Evolutionary conservation across 2,888 invertebrate genomes (phyloP), one percentile per base, ranked within the genome.

Genomic region (Pollenia labialis): DNA sequence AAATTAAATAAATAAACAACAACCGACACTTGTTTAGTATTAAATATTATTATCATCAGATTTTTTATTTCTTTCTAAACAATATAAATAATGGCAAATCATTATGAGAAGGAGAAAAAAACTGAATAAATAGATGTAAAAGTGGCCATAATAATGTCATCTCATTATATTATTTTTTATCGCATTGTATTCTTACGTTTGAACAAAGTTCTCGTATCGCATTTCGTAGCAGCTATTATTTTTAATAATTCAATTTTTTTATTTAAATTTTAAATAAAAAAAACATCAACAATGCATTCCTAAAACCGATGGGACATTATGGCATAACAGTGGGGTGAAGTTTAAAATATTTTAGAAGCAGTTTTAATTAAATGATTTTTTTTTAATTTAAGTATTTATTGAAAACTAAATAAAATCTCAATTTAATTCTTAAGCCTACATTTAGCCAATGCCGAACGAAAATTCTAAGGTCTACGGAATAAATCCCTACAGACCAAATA

Each of bases 21-120:
- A 52, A 16, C 60, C 82, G 75, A 80, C 72, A 85, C 74, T 80
- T 85, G 74, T 80, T 68, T 74, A 48, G 62, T 23, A 60, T 79
- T 68, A 68, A 62, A 69, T 60, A 52, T 54, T 76, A 76, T 82
- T 69, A 48, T 62, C 54, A 60, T 46, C 12, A 56, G 14, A 23
- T 48, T 58, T 58, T 60, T 77, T n/a, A n/a, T n/a, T 50, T 52
- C n/a, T 23, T 12, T 18, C 14, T 2, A 40, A 71, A 60, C 40
- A 60, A n/a, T 42, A 48, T 16, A 60, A 82, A 56, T 18, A 84
- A 72, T 68, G 79, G 66, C 66, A 84, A 74, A 79, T 77, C 48
- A 74, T 58, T 77, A 68, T 62, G 23, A 80, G 48, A 56, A 64
- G 56, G 11, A 40, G 54, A 80, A 58, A 72, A 58, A 46, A 42